phyloP scores from a whole-genome alignment of 2,888 invertebrate species.

The Shargacucullia verbasci region DNA sequence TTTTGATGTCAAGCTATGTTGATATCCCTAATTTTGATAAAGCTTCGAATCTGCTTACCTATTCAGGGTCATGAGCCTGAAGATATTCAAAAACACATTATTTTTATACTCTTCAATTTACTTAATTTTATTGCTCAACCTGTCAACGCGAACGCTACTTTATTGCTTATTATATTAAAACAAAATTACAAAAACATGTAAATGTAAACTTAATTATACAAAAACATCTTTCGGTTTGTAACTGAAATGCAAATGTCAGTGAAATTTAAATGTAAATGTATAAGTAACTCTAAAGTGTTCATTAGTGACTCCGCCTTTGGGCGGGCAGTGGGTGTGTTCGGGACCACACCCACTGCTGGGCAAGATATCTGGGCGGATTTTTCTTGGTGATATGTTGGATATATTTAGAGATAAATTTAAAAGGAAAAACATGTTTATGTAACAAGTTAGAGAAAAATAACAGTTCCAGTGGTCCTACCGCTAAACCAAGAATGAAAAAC shows the following conservation, averaged over 20 bases:
- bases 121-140: background rate
- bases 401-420: background rate
- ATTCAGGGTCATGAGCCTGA: too few species aligned
- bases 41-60: too few species aligned
- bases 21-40: too few species aligned
- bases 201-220: slow-evolving; percentile 44
- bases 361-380: slow-evolving; percentile 45
- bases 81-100: too few species aligned
- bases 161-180: slow-evolving; percentile 2
- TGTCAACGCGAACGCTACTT: slow-evolving; percentile 7
- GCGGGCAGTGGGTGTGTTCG: slow-evolving; percentile 66
- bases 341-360: slow-evolving; percentile 55
- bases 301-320: slow-evolving; percentile 77
- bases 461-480: too few species aligned
- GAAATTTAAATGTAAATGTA: slow-evolving; percentile 43
- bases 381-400: slow-evolving; percentile 9
- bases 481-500: too few species aligned
- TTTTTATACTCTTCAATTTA: slow-evolving; percentile 5
- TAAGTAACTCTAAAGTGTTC: slow-evolving; percentile 61
- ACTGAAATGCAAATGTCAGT: slow-evolving; percentile 40
- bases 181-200: slow-evolving; percentile 36
- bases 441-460: too few species aligned
- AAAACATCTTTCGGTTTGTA: slow-evolving; percentile 34
- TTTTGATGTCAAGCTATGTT: too few species aligned
- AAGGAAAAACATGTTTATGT: too few species aligned